Percentiles rank a stretch among this genome's conserved stretches.
phyloP scores from a whole-genome alignment of 2,888 invertebrate genomes.

The Coleophora deauratella region DNA sequence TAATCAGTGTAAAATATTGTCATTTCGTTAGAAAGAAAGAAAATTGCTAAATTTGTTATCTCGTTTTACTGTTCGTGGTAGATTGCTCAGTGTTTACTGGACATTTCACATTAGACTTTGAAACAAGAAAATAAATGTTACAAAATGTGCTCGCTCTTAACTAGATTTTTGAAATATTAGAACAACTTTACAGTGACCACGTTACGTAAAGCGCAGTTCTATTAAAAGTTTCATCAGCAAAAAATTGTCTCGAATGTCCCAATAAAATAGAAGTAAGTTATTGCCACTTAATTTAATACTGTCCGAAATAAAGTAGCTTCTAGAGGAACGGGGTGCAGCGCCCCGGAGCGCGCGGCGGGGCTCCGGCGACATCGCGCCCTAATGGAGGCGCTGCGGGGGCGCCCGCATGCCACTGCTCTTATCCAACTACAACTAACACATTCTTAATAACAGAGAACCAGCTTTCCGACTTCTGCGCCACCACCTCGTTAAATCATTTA shows the following conservation, averaged over 20 bases:
- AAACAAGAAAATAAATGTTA: too few relatives aligned
- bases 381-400: conserved; percentile 53
- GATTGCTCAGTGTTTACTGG: too few relatives aligned
- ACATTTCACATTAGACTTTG: too few relatives aligned
- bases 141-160: background rate
- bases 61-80: too few relatives aligned
- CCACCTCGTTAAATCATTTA: too few relatives aligned
- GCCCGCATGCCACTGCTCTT: conserved; percentile 49
- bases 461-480: too few relatives aligned
- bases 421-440: conserved; percentile 48
- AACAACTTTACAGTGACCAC: background rate
- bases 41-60: background rate
- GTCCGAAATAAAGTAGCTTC: conserved; percentile 30
- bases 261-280: conserved; percentile 9
- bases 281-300: conserved; percentile 33
- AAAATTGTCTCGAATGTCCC: conserved; percentile 9
- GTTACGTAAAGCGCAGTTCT: conserved; percentile 10
- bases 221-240: conserved; percentile 19
- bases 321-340: conserved; percentile 26
- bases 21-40: background rate
- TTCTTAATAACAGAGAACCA: conserved; percentile 41
- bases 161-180: background rate
- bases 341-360: conserved; percentile 57
- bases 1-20: conserved; percentile 10
- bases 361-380: conserved; percentile 45